Evolutionary conservation across 2,888 invertebrate genomes (phyloP), one percentile per base, ranked within the genome.

Genomic region (Hirtodrosophila cameraria): DNA sequence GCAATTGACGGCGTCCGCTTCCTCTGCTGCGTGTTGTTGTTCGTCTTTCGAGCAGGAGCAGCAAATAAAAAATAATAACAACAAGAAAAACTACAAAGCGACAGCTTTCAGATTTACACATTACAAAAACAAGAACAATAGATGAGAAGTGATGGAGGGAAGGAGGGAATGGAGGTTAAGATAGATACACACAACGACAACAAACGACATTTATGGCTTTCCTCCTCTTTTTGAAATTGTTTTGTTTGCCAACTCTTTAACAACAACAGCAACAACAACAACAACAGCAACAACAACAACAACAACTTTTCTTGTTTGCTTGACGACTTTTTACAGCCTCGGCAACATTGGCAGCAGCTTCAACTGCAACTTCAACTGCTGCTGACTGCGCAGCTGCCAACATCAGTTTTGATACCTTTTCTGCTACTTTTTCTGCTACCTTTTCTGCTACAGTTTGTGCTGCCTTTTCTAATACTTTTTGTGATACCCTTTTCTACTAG

Each of bases 211-310:
- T 43, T 23, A 27, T 16, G n/a, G n/a, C 11, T 3, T 27, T 25
- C 13, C 35, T 45, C 16, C 35, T 12, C 23, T 12, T 23, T 38
- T 28, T 16, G 18, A 59, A 55, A 62, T 68, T 43, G 59, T 68
- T 72, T 64, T 75, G 74, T 84, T 77, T 78, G 74, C 35, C 74
- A 67, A 71, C 69, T 54, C 50, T 33, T 54, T 57, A 66, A 41
- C 39, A 59, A 43, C 41, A 64, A 31, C 23, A 45, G 23, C 35
- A 66, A 35, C 42, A 52, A 67, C 55, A 57, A 23, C 6, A 23
- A 23, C 3, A 8, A 6, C 35, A 59, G 43, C 58, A 59, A 52
- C 43, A 53, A 23, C 6, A 23, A 23, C 3, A 8, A 6, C 35
- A 59, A 46, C 58, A 59, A 52, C 43, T 70, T 62, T 69, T 63